These are phyloP conservation scores for Lagopus leucura DNA, from an alignment of 2,113 vertebrate species.

Conservation along the genomic window DNA sequence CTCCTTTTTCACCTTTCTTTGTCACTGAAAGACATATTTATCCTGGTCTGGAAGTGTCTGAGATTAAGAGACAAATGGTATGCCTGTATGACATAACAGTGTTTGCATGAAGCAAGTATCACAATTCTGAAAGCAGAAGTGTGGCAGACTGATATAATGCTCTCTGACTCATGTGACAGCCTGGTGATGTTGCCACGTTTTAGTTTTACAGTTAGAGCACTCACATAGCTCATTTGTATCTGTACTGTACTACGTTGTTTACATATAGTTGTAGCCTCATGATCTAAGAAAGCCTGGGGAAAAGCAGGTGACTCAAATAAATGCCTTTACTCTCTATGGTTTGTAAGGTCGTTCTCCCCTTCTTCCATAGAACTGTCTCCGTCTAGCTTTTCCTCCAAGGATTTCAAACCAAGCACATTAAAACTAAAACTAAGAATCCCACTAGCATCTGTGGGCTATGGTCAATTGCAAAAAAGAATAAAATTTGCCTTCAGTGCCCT, in stretches of 20 bases:
- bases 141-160: rapidly evolving
- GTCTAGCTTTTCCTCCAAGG: not conserved
- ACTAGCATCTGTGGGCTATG: not conserved
- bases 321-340: not conserved
- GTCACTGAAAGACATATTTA: not conserved
- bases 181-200: not conserved
- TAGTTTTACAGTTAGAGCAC: not conserved
- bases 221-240: not conserved
- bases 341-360: not conserved
- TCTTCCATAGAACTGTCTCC: not conserved
- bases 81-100: not conserved
- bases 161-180: not conserved
- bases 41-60: not conserved
- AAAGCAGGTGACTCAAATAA: not conserved
- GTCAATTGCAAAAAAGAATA: not conserved
- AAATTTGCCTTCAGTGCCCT: not conserved
- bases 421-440: not conserved
- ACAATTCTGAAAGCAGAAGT: not conserved
- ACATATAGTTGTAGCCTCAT: not conserved
- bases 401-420: not conserved
- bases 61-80: not conserved
- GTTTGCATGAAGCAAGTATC: not conserved
- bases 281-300: not conserved
- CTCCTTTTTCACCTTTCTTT: not conserved
- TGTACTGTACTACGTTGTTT: not conserved